A percentile compares a stretch with the other conserved stretches of the same genome.
Conservation (phyloP, 2,113 vertebrate species). For the Solea senegalensis region DNA sequence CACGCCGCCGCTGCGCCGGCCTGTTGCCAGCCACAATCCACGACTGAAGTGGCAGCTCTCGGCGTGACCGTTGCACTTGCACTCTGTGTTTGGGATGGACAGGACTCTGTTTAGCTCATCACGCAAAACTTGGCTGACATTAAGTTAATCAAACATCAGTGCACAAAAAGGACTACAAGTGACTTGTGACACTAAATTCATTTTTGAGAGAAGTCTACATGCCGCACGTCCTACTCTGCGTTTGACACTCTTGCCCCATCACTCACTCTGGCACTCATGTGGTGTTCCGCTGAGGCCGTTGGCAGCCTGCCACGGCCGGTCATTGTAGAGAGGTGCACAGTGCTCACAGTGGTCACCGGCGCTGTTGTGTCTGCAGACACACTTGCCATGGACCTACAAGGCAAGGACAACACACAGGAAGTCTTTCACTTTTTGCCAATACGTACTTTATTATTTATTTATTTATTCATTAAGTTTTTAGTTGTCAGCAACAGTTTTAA, state of each 20-base stretch:
- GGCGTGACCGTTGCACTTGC: constrained; percentile 92
- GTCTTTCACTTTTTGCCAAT: too few relatives aligned
- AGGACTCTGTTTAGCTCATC: too few relatives aligned
- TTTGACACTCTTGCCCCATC: constrained; percentile 51
- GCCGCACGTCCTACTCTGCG: constrained; percentile 39
- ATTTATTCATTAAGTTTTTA: too few relatives aligned
- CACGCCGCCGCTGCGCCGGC: constrained; percentile 87
- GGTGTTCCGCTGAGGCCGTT: constrained; percentile 87
- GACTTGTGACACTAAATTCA: constrained; percentile 50
- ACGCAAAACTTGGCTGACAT: too few relatives aligned
- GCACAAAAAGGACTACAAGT: constrained; percentile 17
- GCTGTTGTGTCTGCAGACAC: constrained; percentile 94
- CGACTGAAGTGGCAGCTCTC: constrained; percentile 90
- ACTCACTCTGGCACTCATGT: constrained; percentile 91
- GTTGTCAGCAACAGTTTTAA: too few relatives aligned
- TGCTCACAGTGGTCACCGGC: constrained; percentile 91
- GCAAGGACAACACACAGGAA: constrained; percentile 8
- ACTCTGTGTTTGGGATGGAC: constrained; percentile 77
- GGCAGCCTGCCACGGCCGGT: constrained; percentile 92
- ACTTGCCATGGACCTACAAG: constrained; percentile 91
- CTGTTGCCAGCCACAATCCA: constrained; percentile 83
- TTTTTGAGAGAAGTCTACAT: constrained; percentile 38
- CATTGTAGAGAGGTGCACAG: constrained; percentile 90
- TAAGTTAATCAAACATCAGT: not conserved
- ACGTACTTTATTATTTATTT: too few relatives aligned